Percentiles rank a stretch among this genome's conserved stretches.
Conservation (phyloP, 1,140 invertebrate genomes). For the Akabosia matsudoensis region DNA sequence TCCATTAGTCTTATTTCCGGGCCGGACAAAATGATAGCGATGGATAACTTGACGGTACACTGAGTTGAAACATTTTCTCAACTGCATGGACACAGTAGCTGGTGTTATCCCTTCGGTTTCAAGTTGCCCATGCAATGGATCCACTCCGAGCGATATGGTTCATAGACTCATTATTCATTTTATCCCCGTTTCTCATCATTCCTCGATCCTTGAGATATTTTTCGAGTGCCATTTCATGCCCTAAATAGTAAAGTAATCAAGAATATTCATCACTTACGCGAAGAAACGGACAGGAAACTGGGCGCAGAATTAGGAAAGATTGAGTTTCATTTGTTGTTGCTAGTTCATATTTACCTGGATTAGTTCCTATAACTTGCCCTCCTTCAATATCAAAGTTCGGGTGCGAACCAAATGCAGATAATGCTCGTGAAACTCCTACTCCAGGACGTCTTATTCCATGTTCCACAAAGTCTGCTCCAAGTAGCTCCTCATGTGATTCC, state of each 20-base stretch:
- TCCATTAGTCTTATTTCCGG: background rate
- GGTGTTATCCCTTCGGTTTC: too few relatives aligned
- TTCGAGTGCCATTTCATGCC: conserved; percentile 44
- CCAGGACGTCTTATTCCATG: conserved; percentile 67
- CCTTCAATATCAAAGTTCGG: conserved; percentile 52
- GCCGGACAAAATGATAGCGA: background rate
- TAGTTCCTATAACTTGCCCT: conserved; percentile 57
- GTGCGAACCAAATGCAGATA: conserved; percentile 58
- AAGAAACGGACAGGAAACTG: too few relatives aligned
- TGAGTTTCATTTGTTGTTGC: background rate
- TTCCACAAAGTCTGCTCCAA: conserved; percentile 83
- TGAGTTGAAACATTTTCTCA: too few relatives aligned
- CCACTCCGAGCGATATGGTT: background rate
- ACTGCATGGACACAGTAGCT: too few relatives aligned
- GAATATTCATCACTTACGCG: background rate
- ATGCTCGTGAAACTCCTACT: conserved; percentile 62
- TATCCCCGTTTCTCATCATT: background rate
- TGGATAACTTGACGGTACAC: background rate
- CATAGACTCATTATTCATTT: background rate
- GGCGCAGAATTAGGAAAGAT: too few relatives aligned
- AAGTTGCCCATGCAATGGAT: conserved; percentile 4
- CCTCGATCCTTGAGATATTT: conserved; percentile 33
- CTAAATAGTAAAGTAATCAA: conserved; percentile 23
- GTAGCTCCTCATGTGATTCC: conserved; percentile 74
- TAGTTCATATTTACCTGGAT: conserved; percentile 56